Percentiles rank a stretch among this genome's conserved stretches.
Conservation (phyloP, 2,797 vertebrate species). For the Hipposideros larvatus region DNA sequence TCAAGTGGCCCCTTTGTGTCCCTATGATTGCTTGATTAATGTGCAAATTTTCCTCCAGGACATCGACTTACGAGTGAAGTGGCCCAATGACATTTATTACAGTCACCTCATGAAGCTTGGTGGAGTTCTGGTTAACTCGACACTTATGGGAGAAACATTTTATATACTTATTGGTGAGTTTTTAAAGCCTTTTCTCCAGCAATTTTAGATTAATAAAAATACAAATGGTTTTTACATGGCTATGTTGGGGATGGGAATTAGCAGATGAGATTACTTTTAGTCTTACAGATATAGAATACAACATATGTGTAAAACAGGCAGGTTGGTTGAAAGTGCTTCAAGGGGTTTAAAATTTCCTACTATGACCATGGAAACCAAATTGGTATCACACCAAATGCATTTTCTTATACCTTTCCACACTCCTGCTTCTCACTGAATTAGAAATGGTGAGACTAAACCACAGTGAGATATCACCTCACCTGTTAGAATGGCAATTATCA, state of each 20-base stretch:
- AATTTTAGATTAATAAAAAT: conserved; percentile 42
- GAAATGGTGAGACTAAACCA: background rate
- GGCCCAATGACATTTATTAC: conserved; percentile 99
- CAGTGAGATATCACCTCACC: background rate
- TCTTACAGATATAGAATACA: background rate
- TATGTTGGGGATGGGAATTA: background rate
- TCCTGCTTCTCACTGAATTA: background rate
- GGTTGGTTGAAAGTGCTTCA: background rate
- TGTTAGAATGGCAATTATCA: background rate
- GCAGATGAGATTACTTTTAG: background rate
- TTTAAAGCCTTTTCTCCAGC: background rate
- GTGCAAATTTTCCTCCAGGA: conserved; percentile 88
- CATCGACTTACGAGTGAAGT: conserved; percentile 95
- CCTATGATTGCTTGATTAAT: background rate
- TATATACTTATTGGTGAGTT: conserved; percentile 94
- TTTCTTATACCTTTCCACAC: background rate
- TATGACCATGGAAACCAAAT: background rate
- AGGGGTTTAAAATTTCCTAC: background rate
- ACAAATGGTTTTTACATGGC: background rate
- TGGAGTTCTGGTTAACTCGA: conserved; percentile 96
- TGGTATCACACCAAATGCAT: background rate
- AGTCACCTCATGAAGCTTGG: conserved; percentile 95
- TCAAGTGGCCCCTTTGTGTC: rapidly evolving
- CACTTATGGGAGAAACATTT: conserved; percentile 93
- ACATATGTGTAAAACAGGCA: background rate